Conservation (phyloP, 2,113 vertebrate species). For the Rhinopomastus cyanomelas region DNA sequence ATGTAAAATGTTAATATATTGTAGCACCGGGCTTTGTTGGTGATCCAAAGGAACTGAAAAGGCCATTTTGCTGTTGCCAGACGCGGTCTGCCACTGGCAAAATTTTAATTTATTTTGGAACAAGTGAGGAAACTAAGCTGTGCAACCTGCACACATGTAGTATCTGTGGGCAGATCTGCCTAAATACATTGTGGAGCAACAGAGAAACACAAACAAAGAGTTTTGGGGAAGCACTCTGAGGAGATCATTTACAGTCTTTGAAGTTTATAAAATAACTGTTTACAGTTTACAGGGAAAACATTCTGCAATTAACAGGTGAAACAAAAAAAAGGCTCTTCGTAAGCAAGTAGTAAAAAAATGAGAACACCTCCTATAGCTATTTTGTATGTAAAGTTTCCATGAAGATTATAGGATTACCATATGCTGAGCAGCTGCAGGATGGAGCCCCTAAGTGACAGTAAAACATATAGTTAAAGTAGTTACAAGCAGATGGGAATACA, state of each 20-base stretch:
- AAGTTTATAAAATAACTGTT: constrained; percentile 41
- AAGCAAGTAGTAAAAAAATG: background rate
- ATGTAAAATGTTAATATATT: background rate
- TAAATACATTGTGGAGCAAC: background rate
- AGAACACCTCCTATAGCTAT: background rate
- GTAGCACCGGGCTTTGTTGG: background rate
- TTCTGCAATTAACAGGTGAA: background rate
- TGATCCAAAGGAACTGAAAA: constrained; percentile 22
- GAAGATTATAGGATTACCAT: constrained; percentile 27
- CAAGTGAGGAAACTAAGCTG: background rate
- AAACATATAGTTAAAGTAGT: constrained; percentile 8
- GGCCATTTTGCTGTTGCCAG: background rate
- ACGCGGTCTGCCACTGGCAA: background rate
- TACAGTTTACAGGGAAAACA: background rate
- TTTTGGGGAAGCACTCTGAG: background rate
- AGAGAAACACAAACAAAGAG: background rate
- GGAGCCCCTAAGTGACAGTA: constrained; percentile 6
- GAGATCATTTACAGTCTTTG: constrained; percentile 14
- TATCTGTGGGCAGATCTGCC: background rate
- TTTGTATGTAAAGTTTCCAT: constrained; percentile 5
- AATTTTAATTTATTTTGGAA: background rate
- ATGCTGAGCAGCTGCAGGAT: constrained; percentile 40
- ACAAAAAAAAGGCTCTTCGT: background rate
- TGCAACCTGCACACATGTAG: background rate
- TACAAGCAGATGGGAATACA: constrained; percentile 50